Percentiles rank a stretch among this genome's conserved stretches.
phyloP scores from a whole-genome alignment of 2,888 invertebrate species.

The Synanthedon vespiformis region DNA sequence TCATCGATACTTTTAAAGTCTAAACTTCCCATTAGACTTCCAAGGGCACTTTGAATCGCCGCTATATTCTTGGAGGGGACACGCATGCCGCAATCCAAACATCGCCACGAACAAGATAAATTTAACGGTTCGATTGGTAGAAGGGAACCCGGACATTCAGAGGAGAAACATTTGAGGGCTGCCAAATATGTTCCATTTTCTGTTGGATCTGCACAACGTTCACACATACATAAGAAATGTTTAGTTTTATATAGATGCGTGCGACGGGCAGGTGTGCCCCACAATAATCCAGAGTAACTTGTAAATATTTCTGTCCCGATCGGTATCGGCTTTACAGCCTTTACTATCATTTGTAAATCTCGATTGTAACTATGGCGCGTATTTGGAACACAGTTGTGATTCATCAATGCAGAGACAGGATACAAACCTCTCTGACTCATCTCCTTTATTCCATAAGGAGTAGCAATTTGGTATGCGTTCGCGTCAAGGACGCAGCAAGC shows the following conservation, averaged over 20 bases:
- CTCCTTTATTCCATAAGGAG: slow-evolving; percentile 49
- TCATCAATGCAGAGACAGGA: slow-evolving; percentile 75
- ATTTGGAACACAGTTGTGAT: slow-evolving; percentile 78
- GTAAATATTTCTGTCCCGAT: slow-evolving; percentile 74
- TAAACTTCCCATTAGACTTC: slow-evolving; percentile 64
- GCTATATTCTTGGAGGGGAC: slow-evolving; percentile 65
- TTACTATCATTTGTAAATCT: slow-evolving; percentile 70
- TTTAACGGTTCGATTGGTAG: slow-evolving; percentile 70
- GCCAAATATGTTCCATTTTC: slow-evolving; percentile 73
- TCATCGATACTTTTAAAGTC: slow-evolving; percentile 60
- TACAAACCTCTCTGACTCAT: slow-evolving; percentile 74
- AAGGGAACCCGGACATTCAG: slow-evolving; percentile 64
- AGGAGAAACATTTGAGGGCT: slow-evolving; percentile 69
- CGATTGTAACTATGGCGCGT: slow-evolving; percentile 73
- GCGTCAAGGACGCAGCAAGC: slow-evolving; percentile 75
- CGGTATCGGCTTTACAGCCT: slow-evolving; percentile 69
- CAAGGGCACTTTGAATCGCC: slow-evolving; percentile 61
- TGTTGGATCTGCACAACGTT: slow-evolving; percentile 74
- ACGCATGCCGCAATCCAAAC: slow-evolving; percentile 61
- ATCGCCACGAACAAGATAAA: slow-evolving; percentile 68
- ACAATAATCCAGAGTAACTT: slow-evolving; percentile 74
- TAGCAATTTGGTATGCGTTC: slow-evolving; percentile 75
- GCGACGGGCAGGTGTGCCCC: slow-evolving; percentile 76
- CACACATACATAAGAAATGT: slow-evolving; percentile 76
- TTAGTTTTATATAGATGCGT: slow-evolving; percentile 74